phyloP scores from a whole-genome alignment of 2,797 vertebrate species.

The Malacoraja senta region DNA sequence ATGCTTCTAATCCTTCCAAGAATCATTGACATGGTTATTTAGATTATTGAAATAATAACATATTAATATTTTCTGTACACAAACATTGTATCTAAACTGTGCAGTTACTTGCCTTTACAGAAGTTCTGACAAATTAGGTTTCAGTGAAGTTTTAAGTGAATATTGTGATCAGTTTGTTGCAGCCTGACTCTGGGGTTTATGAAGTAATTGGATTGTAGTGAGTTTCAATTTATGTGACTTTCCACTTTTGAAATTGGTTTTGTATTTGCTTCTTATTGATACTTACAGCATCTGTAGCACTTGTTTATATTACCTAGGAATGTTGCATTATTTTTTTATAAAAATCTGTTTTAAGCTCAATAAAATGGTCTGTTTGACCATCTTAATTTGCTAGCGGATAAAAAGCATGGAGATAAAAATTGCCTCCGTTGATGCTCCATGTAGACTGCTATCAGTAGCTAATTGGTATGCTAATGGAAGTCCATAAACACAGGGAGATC shows the following conservation, averaged over 20 bases:
- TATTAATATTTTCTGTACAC: background rate
- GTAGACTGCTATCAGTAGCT: background rate
- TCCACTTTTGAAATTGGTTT: background rate
- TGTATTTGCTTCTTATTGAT: background rate
- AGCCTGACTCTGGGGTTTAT: background rate
- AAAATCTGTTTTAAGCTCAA: background rate
- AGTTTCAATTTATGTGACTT: background rate
- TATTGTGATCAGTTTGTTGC: background rate
- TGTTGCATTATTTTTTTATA: slow-evolving; percentile 8
- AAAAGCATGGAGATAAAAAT: background rate
- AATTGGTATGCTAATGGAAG: background rate
- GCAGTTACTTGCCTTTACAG: background rate
- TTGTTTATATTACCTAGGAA: background rate
- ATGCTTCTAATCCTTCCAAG: background rate
- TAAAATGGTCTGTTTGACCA: background rate
- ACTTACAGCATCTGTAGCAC: background rate
- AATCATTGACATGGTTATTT: background rate
- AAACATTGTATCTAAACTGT: background rate
- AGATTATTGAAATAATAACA: background rate
- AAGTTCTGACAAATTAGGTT: background rate
- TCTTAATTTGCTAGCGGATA: background rate
- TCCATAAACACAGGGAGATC: background rate
- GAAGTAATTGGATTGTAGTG: background rate
- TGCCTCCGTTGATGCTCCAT: background rate
- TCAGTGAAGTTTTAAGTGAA: background rate